Percentiles rank a stretch among this genome's conserved stretches.
phyloP scores from a whole-genome alignment of 2,888 invertebrate genomes.

The Rhagium mordax region DNA sequence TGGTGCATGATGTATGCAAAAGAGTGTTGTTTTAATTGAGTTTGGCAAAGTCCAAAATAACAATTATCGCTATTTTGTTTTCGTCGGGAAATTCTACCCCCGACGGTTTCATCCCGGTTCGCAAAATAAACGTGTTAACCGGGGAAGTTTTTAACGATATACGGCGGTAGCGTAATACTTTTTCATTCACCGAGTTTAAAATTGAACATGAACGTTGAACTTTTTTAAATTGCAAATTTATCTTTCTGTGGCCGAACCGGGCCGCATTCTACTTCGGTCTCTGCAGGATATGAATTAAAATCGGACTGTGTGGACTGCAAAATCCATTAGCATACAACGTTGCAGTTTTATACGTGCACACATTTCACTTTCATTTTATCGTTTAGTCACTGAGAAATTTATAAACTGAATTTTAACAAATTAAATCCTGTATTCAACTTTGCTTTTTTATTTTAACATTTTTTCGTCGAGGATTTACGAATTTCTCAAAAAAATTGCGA shows the following conservation, averaged over 20 bases:
- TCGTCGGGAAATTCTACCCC: background rate
- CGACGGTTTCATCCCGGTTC: background rate
- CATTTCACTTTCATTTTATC: background rate
- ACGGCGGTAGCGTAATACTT: background rate
- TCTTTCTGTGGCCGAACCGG: background rate
- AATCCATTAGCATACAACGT: background rate
- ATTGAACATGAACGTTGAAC: slow-evolving; percentile 2
- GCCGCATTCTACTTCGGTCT: background rate
- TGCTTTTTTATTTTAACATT: no score
- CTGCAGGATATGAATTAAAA: slow-evolving; percentile 16
- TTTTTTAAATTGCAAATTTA: slow-evolving; percentile 29
- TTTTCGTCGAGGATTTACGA: no score
- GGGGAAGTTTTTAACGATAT: slow-evolving; percentile 7
- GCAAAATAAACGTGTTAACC: slow-evolving; percentile 1
- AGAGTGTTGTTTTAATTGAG: slow-evolving; percentile 20
- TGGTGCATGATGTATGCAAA: background rate
- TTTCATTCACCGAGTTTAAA: slow-evolving; percentile 10
- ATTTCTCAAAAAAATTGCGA: no score
- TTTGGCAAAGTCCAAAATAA: slow-evolving; percentile 14
- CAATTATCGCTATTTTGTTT: slow-evolving; percentile 18
- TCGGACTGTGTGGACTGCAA: background rate
- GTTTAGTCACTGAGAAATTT: no score
- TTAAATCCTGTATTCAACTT: no score
- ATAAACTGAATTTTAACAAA: no score
- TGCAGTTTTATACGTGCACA: background rate